A percentile compares a stretch with the other conserved stretches of the same genome.
phyloP scores from a whole-genome alignment of 1,140 invertebrate genomes.

The Drosophila fuyamai region DNA sequence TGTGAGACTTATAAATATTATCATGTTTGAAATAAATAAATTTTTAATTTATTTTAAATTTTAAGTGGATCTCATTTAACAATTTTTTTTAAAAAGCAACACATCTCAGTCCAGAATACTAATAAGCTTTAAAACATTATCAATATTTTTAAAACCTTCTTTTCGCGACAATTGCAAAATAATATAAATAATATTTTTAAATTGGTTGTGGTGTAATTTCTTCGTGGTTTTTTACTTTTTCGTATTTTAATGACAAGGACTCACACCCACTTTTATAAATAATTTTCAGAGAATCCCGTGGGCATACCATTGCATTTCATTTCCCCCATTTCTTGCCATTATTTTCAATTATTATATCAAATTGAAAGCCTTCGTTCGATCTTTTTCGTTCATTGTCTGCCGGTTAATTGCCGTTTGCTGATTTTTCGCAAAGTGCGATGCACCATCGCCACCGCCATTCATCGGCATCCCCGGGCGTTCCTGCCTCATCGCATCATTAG shows the following conservation, averaged over 20 bases:
- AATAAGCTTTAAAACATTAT: too few relatives aligned
- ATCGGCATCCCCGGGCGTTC: conserved; percentile 22
- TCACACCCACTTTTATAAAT: not conserved
- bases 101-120: too few relatives aligned
- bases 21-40: not conserved
- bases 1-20: too few relatives aligned
- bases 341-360: conserved; percentile 67
- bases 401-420: conserved; percentile 64
- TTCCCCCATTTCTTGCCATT: conserved; percentile 37
- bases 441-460: conserved; percentile 2
- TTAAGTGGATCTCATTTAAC: too few relatives aligned
- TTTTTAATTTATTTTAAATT: not conserved
- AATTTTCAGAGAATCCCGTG: conserved; percentile 1
- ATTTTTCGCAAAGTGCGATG: conserved; percentile 39
- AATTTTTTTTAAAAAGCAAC: too few relatives aligned
- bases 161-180: too few relatives aligned
- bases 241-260: too few relatives aligned
- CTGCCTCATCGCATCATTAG: conserved; percentile 68
- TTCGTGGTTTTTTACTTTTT: too few relatives aligned
- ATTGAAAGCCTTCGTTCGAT: conserved; percentile 43
- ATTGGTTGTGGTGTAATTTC: too few relatives aligned
- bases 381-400: conserved; percentile 53
- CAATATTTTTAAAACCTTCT: too few relatives aligned
- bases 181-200: too few relatives aligned
- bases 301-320: not conserved